Evolutionary conservation across 2,113 vertebrate genomes (phyloP).

Genomic region (Phaethornis superciliosus): DNA sequence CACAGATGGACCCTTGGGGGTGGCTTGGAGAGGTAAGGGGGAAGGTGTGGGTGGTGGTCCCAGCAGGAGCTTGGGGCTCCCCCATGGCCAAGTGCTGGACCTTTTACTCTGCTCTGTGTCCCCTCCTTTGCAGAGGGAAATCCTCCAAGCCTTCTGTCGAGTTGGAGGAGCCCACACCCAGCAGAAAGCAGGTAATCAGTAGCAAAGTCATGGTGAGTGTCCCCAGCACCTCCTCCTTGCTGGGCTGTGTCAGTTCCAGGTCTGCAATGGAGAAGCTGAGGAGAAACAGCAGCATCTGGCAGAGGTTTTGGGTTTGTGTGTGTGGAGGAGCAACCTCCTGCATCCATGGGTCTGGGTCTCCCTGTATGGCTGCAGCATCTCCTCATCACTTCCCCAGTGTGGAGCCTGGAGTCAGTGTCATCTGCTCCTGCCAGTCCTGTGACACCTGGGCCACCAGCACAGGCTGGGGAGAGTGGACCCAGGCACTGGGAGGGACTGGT

Average conservation of each 20-base stretch:
- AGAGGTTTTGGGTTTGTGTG: neutral
- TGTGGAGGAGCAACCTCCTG: neutral
- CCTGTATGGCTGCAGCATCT: neutral
- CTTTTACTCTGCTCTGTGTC: neutral
- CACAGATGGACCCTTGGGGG: neutral
- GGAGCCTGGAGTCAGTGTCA: neutral
- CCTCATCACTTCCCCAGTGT: accelerated
- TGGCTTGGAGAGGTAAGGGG: neutral
- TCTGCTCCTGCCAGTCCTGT: neutral
- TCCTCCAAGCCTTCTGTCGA: neutral
- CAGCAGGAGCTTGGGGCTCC: neutral
- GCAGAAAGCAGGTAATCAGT: slow-evolving; percentile 33
- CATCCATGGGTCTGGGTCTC: accelerated
- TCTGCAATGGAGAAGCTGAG: neutral
- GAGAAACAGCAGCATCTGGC: neutral
- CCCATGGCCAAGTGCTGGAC: neutral
- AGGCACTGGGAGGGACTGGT: neutral
- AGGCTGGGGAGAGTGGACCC: neutral
- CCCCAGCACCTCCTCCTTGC: accelerated
- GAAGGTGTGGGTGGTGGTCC: neutral
- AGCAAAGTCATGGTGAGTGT: neutral
- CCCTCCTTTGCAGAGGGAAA: neutral
- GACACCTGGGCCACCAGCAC: neutral
- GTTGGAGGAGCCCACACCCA: neutral
- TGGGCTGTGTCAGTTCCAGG: neutral